Base-by-base conservation (phyloP, 2,113 vertebrate genomes). In the Sinocyclocheilus maitianheensis region DNA sequence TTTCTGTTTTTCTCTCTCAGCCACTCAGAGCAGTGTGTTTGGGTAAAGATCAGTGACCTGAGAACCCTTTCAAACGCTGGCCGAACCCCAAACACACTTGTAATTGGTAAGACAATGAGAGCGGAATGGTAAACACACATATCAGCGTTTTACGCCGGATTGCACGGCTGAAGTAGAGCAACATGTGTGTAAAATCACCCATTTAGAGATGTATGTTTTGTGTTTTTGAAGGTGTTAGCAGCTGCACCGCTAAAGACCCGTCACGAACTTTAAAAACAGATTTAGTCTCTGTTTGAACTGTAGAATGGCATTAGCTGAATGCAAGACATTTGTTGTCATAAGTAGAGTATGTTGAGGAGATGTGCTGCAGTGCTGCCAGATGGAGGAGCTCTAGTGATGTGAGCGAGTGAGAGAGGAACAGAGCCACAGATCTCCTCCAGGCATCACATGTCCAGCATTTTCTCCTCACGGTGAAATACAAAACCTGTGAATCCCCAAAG, bases 361-460 rank as follows among this genome's bases (percentile, higher is more conserved):
- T 22, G 55, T 58, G 77, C 24, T 87, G 85, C 67, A 87, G 24
- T 89, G 34, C 86, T 6, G 20, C 79, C 90, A 90, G 69, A 65
- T 90, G 43, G 43, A 46, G 43, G 43, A 72, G 67, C 16, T 91
- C 90, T 91, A 85, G 87, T 84, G 79, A 89, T 90, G 16, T 65
- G 26, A 58, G 60, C 24, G 46, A 5, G 40, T 18, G 74, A 60
- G n/a, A 30, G 37, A 37, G 53, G 11, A 26, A 48, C 51, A 24
- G 53, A 60, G 37, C 63, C 60, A 80, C 16, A 14, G 37, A n/a
- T 51, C 10, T 65, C 46, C 55, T 46, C 30, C 48, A 67, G 84
- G 74, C 77, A 71, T 84, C 77, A 12, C 83, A 84, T 48, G 53
- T 80, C 77, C 43, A 72, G 72, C 62, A 2, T 69, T 22, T 67